phyloP scores from a whole-genome alignment of 2,113 vertebrate genomes.

The Bostrychus sinensis region DNA sequence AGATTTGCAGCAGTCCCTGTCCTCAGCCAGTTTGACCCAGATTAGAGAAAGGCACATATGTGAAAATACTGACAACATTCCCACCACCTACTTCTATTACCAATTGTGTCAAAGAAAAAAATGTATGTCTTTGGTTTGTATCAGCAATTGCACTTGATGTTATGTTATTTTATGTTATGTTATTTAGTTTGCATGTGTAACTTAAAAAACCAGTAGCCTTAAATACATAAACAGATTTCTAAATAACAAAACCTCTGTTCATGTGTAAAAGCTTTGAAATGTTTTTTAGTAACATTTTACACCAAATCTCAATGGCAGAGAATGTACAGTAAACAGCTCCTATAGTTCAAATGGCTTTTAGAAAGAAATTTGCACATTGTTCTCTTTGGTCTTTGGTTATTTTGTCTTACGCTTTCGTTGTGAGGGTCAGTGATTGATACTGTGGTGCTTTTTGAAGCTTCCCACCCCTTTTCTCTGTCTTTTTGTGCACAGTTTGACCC shows the following conservation, averaged over 20 bases:
- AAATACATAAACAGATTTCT: conserved; percentile 69
- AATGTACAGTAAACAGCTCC: conserved; percentile 35
- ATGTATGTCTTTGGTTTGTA: conserved; percentile 12
- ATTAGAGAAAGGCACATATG: conserved; percentile 55
- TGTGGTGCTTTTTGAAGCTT: conserved; percentile 61
- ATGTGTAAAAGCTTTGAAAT: not conserved
- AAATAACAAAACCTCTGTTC: conserved; percentile 28
- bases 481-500: conserved; percentile 49
- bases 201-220: conserved; percentile 80
- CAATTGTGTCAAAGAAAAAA: conserved; percentile 1
- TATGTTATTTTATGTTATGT: conserved; percentile 6
- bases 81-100: conserved; percentile 10
- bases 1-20: conserved; percentile 56
- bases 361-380: conserved; percentile 66
- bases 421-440: conserved; percentile 39
- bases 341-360: conserved; percentile 40
- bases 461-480: conserved; percentile 39
- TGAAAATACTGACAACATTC: conserved; percentile 46
- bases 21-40: conserved; percentile 66
- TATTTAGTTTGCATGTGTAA: conserved; percentile 61
- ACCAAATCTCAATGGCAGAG: conserved; percentile 40
- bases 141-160: conserved; percentile 3
- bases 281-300: conserved; percentile 22
- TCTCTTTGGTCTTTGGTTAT: conserved; percentile 36
- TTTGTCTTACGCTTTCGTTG: conserved; percentile 52